phyloP scores from a whole-genome alignment of 1,140 invertebrate genomes.

The Leptinotarsa texana region DNA sequence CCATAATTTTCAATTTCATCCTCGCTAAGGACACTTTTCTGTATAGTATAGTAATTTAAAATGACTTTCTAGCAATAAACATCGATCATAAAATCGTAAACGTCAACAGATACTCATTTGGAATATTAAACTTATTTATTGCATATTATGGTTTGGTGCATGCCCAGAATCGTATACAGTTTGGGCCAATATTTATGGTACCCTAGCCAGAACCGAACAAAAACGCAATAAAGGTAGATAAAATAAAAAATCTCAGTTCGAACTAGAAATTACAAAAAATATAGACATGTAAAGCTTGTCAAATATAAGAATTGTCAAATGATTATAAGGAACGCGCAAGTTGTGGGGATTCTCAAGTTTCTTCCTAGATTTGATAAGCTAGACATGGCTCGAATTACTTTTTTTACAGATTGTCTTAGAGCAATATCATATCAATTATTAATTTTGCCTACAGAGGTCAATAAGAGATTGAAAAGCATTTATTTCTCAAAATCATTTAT shows the following conservation, averaged over 20 bases:
- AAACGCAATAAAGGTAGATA: neutral
- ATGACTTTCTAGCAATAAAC: slow-evolving; percentile 24
- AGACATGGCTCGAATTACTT: too few relatives aligned
- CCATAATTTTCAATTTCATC: slow-evolving; percentile 26
- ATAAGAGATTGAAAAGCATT: too few relatives aligned
- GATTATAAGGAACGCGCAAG: too few relatives aligned
- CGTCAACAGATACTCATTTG: slow-evolving; percentile 9
- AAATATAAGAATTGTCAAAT: too few relatives aligned
- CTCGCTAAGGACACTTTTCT: slow-evolving; percentile 19
- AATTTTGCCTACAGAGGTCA: too few relatives aligned
- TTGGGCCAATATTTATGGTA: slow-evolving; percentile 7
- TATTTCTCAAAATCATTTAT: too few relatives aligned
- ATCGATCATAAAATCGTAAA: slow-evolving; percentile 16
- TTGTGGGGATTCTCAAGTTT: too few relatives aligned
- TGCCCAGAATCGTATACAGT: slow-evolving; percentile 1
- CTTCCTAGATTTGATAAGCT: too few relatives aligned
- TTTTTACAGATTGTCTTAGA: too few relatives aligned
- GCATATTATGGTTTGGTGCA: slow-evolving; percentile 18
- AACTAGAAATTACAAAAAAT: too few relatives aligned
- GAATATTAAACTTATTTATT: slow-evolving; percentile 21
- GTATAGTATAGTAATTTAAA: slow-evolving; percentile 12
- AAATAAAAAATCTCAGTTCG: neutral
- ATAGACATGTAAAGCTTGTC: too few relatives aligned
- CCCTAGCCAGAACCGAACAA: slow-evolving; percentile 23
- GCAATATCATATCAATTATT: too few relatives aligned